A percentile compares a stretch with the other conserved stretches of the same genome.
Conservation (phyloP, 2,797 vertebrate genomes). For the Trachurus trachurus region DNA sequence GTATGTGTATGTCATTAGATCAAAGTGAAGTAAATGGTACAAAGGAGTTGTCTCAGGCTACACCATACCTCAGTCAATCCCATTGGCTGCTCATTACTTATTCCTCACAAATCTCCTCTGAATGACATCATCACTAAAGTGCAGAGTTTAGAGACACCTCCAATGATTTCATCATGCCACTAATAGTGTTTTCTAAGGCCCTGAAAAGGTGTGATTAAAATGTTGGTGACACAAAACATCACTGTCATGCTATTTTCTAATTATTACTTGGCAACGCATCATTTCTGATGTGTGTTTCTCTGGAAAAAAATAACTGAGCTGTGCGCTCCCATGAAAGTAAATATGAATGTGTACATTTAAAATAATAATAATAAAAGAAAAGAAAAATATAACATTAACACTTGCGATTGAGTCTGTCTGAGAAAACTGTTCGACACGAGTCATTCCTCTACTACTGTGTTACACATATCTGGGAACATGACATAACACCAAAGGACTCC, state of each 20-base stretch:
- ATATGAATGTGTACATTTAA: neutral
- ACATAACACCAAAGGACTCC: slow-evolving; percentile 13
- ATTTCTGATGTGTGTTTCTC: neutral
- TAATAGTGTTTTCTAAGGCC: neutral
- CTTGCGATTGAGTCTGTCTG: neutral
- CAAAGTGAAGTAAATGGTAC: too few species aligned
- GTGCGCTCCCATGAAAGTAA: neutral
- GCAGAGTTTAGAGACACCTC: neutral
- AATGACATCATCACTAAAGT: neutral
- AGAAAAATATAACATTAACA: neutral
- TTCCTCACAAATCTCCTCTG: neutral
- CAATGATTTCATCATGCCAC: neutral
- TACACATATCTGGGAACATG: neutral
- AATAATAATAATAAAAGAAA: neutral
- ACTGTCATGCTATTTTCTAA: neutral
- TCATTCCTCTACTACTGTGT: neutral
- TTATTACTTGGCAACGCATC: neutral
- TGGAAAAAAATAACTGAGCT: neutral
- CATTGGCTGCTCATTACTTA: neutral
- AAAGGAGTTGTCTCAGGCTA: neutral
- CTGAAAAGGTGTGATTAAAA: neutral
- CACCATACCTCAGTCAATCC: too few species aligned
- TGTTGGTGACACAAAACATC: neutral
- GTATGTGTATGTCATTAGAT: neutral
- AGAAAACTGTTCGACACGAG: neutral